A percentile compares a stretch with the other conserved stretches of the same genome.
Conservation (phyloP, 2,888 invertebrate genomes). For the Pelosia muscerda region DNA sequence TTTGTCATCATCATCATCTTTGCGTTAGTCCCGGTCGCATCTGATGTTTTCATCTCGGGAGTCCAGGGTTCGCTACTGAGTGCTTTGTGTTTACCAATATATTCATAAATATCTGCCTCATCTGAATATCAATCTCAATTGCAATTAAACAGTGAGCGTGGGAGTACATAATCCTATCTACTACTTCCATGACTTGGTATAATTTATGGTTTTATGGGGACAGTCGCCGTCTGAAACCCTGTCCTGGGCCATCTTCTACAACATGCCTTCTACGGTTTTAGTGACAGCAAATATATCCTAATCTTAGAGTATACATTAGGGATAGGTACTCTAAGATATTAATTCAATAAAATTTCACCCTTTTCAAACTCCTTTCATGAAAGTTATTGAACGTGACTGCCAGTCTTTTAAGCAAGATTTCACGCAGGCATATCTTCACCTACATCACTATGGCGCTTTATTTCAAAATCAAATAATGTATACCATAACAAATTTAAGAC, state of each 20-base stretch:
- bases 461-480: neutral
- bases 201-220: too few relatives aligned
- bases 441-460: neutral
- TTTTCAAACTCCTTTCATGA: neutral
- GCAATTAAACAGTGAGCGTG: too few relatives aligned
- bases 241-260: too few relatives aligned
- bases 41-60: neutral
- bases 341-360: slow-evolving; percentile 4
- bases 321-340: too few relatives aligned
- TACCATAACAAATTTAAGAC: neutral
- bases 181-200: neutral
- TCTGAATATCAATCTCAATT: too few relatives aligned
- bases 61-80: neutral
- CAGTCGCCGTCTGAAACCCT: too few relatives aligned
- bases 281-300: too few relatives aligned
- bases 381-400: neutral
- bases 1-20: neutral
- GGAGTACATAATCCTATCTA: too few relatives aligned
- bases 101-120: too few relatives aligned
- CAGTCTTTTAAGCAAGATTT: neutral
- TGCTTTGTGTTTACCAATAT: too few relatives aligned
- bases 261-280: too few relatives aligned
- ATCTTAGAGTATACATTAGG: too few relatives aligned
- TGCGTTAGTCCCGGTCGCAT: neutral
- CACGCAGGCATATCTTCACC: neutral